phyloP scores from a whole-genome alignment of 1,140 invertebrate genomes.

The Zaprionus vittiger region DNA sequence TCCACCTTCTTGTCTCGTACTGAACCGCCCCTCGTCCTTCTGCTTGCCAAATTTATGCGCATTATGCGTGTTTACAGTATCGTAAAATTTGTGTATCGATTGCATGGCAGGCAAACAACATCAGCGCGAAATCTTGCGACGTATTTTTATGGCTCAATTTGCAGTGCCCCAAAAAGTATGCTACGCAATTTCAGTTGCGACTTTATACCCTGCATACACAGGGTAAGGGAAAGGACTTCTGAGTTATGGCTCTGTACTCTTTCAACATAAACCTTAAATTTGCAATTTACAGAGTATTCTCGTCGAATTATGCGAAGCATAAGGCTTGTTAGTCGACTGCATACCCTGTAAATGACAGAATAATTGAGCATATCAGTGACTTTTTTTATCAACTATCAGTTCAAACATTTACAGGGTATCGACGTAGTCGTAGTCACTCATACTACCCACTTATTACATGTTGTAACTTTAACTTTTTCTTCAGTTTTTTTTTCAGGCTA shows the following conservation, averaged over 20 bases:
- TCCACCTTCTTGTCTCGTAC: not conserved
- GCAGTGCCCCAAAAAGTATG: conserved; percentile 47
- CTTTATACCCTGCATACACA: conserved; percentile 6
- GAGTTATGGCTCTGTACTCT: too few species aligned
- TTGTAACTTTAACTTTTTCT: conserved; percentile 34
- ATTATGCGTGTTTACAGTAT: conserved; percentile 79
- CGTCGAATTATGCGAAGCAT: too few species aligned
- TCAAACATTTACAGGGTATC: conserved; percentile 12
- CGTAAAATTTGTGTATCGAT: conserved; percentile 73
- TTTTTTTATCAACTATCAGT: not conserved
- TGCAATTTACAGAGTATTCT: not conserved
- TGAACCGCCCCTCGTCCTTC: not conserved
- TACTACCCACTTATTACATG: conserved; percentile 10
- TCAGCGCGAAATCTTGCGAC: conserved; percentile 44
- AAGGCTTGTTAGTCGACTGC: too few species aligned
- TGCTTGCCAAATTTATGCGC: conserved; percentile 52
- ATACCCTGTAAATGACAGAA: conserved; percentile 6
- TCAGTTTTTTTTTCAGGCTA: conserved; percentile 23
- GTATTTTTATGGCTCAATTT: conserved; percentile 78
- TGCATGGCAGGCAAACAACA: conserved; percentile 46
- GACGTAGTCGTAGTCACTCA: not conserved
- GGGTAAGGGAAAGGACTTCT: not conserved
- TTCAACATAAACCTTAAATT: too few species aligned
- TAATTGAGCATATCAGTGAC: too few species aligned
- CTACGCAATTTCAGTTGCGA: conserved; percentile 30